Evolutionary conservation across 2,113 vertebrate genomes (phyloP).

Genomic region (Zapus hudsonius): DNA sequence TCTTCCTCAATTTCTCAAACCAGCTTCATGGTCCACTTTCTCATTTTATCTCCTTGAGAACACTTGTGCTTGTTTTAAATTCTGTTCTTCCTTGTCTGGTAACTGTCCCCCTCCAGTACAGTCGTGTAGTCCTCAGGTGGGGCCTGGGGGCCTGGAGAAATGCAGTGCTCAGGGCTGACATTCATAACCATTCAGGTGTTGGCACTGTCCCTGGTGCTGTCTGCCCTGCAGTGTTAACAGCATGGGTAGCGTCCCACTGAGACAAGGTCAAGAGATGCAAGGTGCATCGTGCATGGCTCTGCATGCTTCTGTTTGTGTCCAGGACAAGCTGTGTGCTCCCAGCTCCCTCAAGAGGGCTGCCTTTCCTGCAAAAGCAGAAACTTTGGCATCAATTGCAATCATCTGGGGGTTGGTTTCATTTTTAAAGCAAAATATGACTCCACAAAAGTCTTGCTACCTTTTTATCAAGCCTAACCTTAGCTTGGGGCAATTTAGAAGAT

Average conservation of each 20-base stretch:
- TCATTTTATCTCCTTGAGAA: background rate
- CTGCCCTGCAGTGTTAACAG: background rate
- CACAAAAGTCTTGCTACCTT: conserved; percentile 77
- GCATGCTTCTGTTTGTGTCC: background rate
- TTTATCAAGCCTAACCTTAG: conserved; percentile 80
- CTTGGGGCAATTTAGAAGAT: conserved; percentile 77
- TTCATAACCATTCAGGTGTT: background rate
- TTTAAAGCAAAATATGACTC: conserved; percentile 73
- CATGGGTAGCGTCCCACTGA: background rate
- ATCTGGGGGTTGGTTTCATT: conserved; percentile 65
- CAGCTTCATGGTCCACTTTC: background rate
- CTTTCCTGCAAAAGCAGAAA: background rate
- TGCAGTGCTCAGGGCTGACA: background rate
- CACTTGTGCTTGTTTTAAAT: background rate
- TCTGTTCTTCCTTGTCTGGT: background rate
- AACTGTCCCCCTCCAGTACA: background rate
- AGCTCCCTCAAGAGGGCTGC: background rate
- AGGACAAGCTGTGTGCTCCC: background rate
- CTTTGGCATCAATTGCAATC: conserved; percentile 8
- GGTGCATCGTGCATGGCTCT: background rate
- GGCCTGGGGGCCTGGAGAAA: background rate
- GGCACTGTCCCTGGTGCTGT: background rate
- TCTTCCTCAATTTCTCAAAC: background rate
- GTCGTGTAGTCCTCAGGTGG: background rate
- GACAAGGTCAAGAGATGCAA: background rate